Evolutionary conservation across 2,888 invertebrate genomes (phyloP).

Genomic region (Agriopis marginaria): DNA sequence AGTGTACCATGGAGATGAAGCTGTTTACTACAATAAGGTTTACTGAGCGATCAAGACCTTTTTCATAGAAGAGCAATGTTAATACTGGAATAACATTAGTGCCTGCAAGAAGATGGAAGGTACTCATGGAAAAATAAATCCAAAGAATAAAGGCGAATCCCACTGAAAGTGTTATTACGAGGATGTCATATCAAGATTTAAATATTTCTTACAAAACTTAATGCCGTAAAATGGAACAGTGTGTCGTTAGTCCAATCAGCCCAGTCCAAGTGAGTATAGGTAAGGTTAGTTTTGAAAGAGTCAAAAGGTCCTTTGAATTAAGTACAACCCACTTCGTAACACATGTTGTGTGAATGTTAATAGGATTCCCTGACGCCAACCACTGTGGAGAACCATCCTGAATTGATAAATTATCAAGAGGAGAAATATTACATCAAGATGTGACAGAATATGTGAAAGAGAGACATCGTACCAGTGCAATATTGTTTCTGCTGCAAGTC

Average conservation of each 20-base stretch:
- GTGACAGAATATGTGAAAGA: not conserved
- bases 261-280: slow-evolving; percentile 75
- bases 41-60: not conserved
- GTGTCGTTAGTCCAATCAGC: slow-evolving; percentile 77
- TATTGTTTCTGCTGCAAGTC: not conserved
- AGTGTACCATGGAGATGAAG: slow-evolving; percentile 2
- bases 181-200: slow-evolving; percentile 19
- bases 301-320: slow-evolving; percentile 72
- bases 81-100: not conserved
- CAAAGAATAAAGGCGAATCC: not conserved
- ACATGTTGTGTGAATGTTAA: not conserved
- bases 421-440: not conserved
- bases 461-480: not conserved
- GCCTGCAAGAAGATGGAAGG: slow-evolving; percentile 11
- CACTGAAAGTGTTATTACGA: not conserved
- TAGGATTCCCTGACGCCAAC: not conserved
- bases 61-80: not conserved
- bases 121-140: not conserved
- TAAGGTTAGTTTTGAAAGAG: slow-evolving; percentile 65
- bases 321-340: slow-evolving; percentile 37
- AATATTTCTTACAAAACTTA: slow-evolving; percentile 22
- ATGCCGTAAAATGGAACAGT: slow-evolving; percentile 43
- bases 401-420: not conserved
- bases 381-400: not conserved
- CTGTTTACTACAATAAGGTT: not conserved